A percentile compares a stretch with the other conserved stretches of the same genome.
Conservation (phyloP, 2,888 invertebrate species). For the Galerucella pusilla region DNA sequence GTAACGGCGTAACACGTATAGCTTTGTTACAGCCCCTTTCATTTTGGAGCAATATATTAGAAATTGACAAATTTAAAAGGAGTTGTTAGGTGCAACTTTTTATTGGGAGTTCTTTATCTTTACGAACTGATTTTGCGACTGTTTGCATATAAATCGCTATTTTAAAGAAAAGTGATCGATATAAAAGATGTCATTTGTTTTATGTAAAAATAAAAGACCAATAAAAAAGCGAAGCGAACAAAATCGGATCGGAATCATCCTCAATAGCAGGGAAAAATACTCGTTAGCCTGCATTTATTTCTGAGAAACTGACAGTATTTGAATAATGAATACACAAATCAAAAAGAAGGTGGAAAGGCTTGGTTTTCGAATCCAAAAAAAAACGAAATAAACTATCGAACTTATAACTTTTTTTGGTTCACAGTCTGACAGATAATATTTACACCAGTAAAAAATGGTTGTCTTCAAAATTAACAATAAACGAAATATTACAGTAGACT, state of each 20-base stretch:
- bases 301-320: constrained; percentile 10
- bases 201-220: constrained; percentile 6
- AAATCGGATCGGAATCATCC: constrained; percentile 12
- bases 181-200: background rate
- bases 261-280: constrained; percentile 13
- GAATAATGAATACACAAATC: constrained; percentile 14
- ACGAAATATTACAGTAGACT: too few relatives aligned
- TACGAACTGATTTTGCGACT: background rate
- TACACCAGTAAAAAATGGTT: too few relatives aligned
- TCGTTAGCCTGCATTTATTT: constrained; percentile 15
- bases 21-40: background rate
- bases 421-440: too few relatives aligned
- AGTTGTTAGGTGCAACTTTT: background rate
- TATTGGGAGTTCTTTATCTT: background rate
- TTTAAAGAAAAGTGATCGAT: background rate
- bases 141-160: background rate
- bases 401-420: background rate
- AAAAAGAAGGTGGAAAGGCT: background rate
- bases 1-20: too few relatives aligned
- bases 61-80: background rate
- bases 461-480: too few relatives aligned
- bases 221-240: constrained; percentile 9
- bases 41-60: background rate
- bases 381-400: background rate
- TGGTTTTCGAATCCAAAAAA: background rate